Conservation (phyloP, 64 coral and sea anemone species). For the Pocillopora damicornis region DNA sequence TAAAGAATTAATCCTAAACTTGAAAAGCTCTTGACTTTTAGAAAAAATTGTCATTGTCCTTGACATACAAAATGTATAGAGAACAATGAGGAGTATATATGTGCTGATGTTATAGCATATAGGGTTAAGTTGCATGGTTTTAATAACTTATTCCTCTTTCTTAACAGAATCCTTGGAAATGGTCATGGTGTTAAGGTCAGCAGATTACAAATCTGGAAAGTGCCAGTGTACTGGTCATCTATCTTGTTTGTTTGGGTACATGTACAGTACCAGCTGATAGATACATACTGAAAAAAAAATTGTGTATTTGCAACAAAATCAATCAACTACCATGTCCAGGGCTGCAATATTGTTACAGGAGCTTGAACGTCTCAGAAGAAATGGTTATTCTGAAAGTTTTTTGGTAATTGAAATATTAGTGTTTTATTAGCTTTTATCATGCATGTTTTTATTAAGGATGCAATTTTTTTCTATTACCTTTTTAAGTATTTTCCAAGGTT, state of each 20-base stretch:
- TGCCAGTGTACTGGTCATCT: background rate
- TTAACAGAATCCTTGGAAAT: background rate
- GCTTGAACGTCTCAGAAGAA: background rate
- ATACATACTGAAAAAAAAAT: background rate
- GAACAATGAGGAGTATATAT: too few species aligned
- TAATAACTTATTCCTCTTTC: background rate
- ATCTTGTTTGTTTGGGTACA: background rate
- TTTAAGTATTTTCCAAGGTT: too few species aligned
- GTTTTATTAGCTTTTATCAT: background rate
- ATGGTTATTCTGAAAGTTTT: slow-evolving; percentile 27
- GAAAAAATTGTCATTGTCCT: too few species aligned
- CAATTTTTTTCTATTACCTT: too few species aligned
- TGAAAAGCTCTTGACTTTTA: too few species aligned
- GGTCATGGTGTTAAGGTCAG: background rate
- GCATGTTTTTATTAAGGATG: too few species aligned
- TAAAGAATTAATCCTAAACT: too few species aligned
- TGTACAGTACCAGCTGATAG: background rate
- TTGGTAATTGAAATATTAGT: slow-evolving; percentile 21
- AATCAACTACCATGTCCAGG: background rate
- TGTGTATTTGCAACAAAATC: background rate
- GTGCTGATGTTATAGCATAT: too few species aligned
- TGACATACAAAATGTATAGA: too few species aligned
- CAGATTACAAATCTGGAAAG: background rate
- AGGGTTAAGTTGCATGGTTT: too few species aligned
- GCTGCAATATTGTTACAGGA: slow-evolving; percentile 9